Conservation (phyloP, 1,140 invertebrate species). For the Saccostrea cuccullata region DNA sequence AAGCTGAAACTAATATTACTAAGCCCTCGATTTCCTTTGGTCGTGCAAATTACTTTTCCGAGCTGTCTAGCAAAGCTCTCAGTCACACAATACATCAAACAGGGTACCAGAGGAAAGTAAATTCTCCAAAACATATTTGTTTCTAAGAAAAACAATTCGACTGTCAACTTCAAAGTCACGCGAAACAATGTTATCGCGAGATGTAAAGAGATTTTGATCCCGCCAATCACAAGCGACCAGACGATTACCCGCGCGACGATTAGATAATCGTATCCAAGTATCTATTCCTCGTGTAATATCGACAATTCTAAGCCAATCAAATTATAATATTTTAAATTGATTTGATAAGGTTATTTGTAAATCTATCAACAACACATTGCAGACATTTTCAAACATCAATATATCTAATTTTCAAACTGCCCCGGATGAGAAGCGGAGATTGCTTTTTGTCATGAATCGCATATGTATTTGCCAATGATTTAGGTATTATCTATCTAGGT, state of each 20-base stretch:
- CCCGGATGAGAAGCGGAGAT: neutral
- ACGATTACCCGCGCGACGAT: slow-evolving; percentile 33
- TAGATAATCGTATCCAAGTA: slow-evolving; percentile 37
- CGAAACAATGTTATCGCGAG: slow-evolving; percentile 29
- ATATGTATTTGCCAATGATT: slow-evolving; percentile 3
- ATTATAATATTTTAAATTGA: slow-evolving; percentile 25
- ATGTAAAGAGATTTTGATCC: slow-evolving; percentile 37
- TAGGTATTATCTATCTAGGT: slow-evolving; percentile 16
- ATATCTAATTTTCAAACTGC: slow-evolving; percentile 23
- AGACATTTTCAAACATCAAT: slow-evolving; percentile 36
- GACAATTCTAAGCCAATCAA: slow-evolving; percentile 31
- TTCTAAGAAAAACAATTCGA: slow-evolving; percentile 32
- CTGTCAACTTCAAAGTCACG: slow-evolving; percentile 32
- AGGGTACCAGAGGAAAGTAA: slow-evolving; percentile 6
- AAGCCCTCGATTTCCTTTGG: slow-evolving; percentile 32
- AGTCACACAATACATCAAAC: slow-evolving; percentile 33
- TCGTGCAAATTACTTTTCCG: slow-evolving; percentile 35
- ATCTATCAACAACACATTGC: slow-evolving; percentile 21
- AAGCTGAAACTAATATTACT: slow-evolving; percentile 38
- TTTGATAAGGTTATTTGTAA: slow-evolving; percentile 26
- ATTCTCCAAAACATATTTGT: slow-evolving; percentile 38
- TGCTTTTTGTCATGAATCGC: neutral
- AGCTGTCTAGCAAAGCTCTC: slow-evolving; percentile 34
- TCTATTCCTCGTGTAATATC: slow-evolving; percentile 35
- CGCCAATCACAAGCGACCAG: slow-evolving; percentile 25